Evolutionary conservation across 2,797 vertebrate species (phyloP).

Genomic region (Jordanella pulchra): DNA sequence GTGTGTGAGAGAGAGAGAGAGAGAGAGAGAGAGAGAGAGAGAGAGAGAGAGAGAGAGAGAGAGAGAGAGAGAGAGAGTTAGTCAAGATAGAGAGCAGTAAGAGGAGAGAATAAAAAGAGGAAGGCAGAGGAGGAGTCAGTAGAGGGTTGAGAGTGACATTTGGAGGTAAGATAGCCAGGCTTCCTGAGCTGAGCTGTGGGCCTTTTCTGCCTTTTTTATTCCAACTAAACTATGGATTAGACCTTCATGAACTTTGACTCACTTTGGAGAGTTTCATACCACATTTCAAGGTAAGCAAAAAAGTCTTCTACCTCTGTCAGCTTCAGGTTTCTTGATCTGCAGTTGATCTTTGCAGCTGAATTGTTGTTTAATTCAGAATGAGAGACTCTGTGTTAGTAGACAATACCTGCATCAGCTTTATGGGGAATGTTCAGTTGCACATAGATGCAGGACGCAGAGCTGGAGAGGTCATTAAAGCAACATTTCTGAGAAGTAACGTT

Average conservation of each 20-base stretch:
- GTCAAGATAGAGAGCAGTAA: too few relatives aligned
- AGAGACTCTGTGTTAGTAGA: too few relatives aligned
- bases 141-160: neutral
- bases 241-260: neutral
- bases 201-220: constrained; percentile 17
- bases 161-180: constrained; percentile 26
- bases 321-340: neutral
- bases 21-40: too few relatives aligned
- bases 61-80: neutral
- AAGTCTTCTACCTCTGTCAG: neutral
- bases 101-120: constrained; percentile 30
- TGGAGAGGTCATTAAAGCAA: neutral
- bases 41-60: too few relatives aligned
- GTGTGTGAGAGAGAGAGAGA: too few relatives aligned
- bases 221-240: constrained; percentile 41
- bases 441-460: too few relatives aligned
- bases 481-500: neutral
- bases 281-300: constrained; percentile 50
- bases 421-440: neutral
- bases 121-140: constrained; percentile 52
- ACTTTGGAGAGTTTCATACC: constrained; percentile 2
- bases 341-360: constrained; percentile 9
- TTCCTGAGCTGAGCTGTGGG: constrained; percentile 48
- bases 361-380: neutral
- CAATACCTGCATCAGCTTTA: neutral